Evolutionary conservation across 2,888 invertebrate species (phyloP).

Genomic region (Actias luna): DNA sequence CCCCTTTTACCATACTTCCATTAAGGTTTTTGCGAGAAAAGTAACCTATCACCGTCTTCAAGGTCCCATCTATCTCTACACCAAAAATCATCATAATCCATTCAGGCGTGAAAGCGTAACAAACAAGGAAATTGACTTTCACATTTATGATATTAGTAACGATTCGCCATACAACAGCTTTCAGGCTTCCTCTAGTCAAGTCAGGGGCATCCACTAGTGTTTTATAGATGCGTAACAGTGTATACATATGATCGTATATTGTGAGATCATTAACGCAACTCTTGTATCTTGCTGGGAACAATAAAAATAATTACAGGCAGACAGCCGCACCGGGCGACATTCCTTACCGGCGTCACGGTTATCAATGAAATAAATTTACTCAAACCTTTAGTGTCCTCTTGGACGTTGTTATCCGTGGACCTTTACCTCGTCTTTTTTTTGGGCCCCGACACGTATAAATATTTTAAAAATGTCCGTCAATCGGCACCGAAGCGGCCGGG

Average conservation of each 20-base stretch:
- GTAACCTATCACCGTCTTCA: too few relatives aligned
- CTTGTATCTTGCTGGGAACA: slow-evolving; percentile 16
- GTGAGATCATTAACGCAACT: slow-evolving; percentile 16
- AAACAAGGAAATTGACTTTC: too few relatives aligned
- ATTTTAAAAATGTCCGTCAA: slow-evolving; percentile 7
- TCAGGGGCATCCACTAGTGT: too few relatives aligned
- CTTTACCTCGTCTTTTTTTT: slow-evolving; percentile 14
- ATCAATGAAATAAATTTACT: slow-evolving; percentile 50
- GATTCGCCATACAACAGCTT: too few relatives aligned
- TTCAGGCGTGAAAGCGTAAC: too few relatives aligned
- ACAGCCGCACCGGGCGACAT: slow-evolving; percentile 36
- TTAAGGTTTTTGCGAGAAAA: too few relatives aligned
- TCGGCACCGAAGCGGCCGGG: neutral
- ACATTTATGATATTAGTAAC: too few relatives aligned
- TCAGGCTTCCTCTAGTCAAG: too few relatives aligned
- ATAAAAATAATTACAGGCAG: slow-evolving; percentile 23
- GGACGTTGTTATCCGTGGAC: slow-evolving; percentile 17
- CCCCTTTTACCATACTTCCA: too few relatives aligned
- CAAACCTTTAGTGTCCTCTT: slow-evolving; percentile 21
- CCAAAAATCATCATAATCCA: too few relatives aligned
- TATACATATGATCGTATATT: neutral
- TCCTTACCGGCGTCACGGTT: slow-evolving; percentile 47
- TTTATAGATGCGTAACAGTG: too few relatives aligned
- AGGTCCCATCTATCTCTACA: too few relatives aligned
- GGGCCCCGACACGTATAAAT: neutral